Percentiles rank a stretch among this genome's conserved stretches.
Evolutionary conservation across 1,140 invertebrate species (phyloP).

Genomic region (Ericerus pela): DNA sequence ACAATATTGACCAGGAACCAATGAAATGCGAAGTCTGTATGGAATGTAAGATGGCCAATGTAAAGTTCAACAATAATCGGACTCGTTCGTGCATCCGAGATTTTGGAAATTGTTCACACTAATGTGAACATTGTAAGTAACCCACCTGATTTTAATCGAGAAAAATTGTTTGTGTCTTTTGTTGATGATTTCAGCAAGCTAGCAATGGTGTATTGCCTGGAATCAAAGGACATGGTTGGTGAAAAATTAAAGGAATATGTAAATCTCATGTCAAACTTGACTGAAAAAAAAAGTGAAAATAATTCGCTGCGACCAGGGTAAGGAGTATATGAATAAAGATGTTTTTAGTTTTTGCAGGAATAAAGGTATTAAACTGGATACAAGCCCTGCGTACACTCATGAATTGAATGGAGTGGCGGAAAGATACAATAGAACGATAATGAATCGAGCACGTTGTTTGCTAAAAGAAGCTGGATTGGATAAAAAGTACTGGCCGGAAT

Average conservation of each 20-base stretch:
- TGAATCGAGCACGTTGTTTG: conserved; percentile 9
- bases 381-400: conserved; percentile 27
- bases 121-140: conserved; percentile 30
- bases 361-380: conserved; percentile 23
- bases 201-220: conserved; percentile 27
- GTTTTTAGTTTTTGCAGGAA: conserved; percentile 20
- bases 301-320: conserved; percentile 20
- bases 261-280: conserved; percentile 1
- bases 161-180: conserved; percentile 24
- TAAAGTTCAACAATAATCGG: conserved; percentile 1
- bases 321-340: conserved; percentile 18
- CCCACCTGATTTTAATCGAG: conserved; percentile 25
- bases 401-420: conserved; percentile 29
- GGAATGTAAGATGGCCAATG: background rate
- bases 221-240: conserved; percentile 26
- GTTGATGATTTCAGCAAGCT: conserved; percentile 25
- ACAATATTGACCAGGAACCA: too few relatives aligned
- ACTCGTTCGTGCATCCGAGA: conserved; percentile 15
- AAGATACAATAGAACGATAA: conserved; percentile 23
- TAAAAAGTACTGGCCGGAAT: conserved; percentile 17
- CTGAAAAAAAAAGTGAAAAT: conserved; percentile 11
- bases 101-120: conserved; percentile 27
- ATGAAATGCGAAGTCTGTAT: conserved; percentile 13
- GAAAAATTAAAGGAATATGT: conserved; percentile 22
- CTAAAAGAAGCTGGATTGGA: background rate